Evolutionary conservation across 2,888 invertebrate genomes (phyloP).

Genomic region (Pheosia tremula): DNA sequence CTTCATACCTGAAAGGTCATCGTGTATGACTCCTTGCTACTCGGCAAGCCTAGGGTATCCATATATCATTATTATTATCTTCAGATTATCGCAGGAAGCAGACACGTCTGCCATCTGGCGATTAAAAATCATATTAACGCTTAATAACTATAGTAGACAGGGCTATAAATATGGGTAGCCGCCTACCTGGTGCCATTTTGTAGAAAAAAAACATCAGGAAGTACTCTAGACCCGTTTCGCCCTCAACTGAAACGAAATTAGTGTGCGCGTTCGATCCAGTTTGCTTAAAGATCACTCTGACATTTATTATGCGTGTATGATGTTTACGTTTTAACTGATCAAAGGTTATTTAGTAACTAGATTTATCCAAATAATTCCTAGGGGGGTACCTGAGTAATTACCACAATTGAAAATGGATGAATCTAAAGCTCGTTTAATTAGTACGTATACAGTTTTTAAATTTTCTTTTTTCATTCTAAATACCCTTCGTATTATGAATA

Average conservation of each 20-base stretch:
- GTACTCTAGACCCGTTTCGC: slow-evolving; percentile 70
- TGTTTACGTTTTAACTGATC: slow-evolving; percentile 16
- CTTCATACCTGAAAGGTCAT: background rate
- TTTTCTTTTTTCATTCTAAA: no score
- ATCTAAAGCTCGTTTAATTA: no score
- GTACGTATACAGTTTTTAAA: no score
- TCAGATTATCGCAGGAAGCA: slow-evolving; percentile 17
- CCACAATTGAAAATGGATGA: no score
- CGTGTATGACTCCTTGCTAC: background rate
- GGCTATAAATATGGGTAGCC: slow-evolving; percentile 30
- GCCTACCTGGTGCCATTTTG: slow-evolving; percentile 47
- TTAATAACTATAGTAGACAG: slow-evolving; percentile 25
- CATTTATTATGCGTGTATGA: slow-evolving; percentile 62
- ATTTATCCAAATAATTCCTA: background rate
- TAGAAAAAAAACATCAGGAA: slow-evolving; percentile 63
- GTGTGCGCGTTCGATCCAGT: slow-evolving; percentile 62
- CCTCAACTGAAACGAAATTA: slow-evolving; percentile 70
- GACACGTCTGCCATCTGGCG: slow-evolving; percentile 17
- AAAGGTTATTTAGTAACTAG: background rate
- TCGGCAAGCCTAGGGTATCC: slow-evolving; percentile 2
- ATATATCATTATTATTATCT: slow-evolving; percentile 8
- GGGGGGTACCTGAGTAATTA: no score
- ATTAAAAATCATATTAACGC: slow-evolving; percentile 26
- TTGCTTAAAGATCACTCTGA: slow-evolving; percentile 75
- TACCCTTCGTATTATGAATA: no score